Percentiles rank a stretch among this genome's conserved stretches.
phyloP scores from a whole-genome alignment of 1,140 invertebrate genomes.

The Papilio glaucus region DNA sequence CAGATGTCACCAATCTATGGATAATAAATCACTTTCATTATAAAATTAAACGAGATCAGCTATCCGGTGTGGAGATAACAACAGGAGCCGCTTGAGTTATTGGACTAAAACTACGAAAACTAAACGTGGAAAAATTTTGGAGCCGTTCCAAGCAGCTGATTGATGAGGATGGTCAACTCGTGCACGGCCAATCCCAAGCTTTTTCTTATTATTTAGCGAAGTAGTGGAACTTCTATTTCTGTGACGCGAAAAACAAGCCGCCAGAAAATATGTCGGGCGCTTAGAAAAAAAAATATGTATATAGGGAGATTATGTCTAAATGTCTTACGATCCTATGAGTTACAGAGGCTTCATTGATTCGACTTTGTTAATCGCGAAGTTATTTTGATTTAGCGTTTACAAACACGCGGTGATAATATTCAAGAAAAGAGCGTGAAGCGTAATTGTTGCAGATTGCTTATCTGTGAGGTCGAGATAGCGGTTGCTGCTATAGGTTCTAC shows the following conservation, averaged over 20 bases:
- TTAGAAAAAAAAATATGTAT: slow-evolving; percentile 50
- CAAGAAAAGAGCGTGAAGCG: too few species aligned
- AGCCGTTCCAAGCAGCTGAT: slow-evolving; percentile 80
- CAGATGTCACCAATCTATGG: background rate
- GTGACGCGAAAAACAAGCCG: slow-evolving; percentile 78
- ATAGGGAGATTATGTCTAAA: slow-evolving; percentile 34
- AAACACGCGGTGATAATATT: too few species aligned
- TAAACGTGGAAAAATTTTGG: slow-evolving; percentile 83
- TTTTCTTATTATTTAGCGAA: slow-evolving; percentile 83
- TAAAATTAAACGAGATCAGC: slow-evolving; percentile 28
- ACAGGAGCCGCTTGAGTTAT: slow-evolving; percentile 73
- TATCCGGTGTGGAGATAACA: slow-evolving; percentile 44
- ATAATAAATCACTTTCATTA: slow-evolving; percentile 14
- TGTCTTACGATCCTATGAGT: slow-evolving; percentile 3
- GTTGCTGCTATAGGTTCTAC: too few species aligned
- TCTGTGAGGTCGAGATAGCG: too few species aligned
- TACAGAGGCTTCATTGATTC: background rate
- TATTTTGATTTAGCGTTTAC: background rate
- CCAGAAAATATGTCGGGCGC: slow-evolving; percentile 65
- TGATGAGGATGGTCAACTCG: slow-evolving; percentile 83
- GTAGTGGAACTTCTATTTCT: slow-evolving; percentile 81
- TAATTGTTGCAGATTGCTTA: too few species aligned
- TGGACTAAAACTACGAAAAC: slow-evolving; percentile 80
- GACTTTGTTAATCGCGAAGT: background rate
- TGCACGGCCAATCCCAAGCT: slow-evolving; percentile 81